Conservation (phyloP, 2,113 vertebrate species). For the Odontophorus gujanensis region DNA sequence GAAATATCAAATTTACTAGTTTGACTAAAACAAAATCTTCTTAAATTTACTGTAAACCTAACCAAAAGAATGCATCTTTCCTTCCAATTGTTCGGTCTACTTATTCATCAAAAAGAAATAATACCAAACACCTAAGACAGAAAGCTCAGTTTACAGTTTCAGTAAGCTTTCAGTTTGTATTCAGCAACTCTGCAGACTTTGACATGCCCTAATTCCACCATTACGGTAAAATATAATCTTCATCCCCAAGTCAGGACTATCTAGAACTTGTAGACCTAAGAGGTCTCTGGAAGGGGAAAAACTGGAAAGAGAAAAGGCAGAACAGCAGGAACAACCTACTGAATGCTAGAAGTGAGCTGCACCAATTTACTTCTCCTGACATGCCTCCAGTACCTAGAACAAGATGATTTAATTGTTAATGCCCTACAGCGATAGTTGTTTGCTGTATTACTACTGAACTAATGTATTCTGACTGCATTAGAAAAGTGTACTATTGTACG, state of each 20-base stretch:
- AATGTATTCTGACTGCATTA: not conserved
- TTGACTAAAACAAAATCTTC: not conserved
- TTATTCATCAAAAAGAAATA: not conserved
- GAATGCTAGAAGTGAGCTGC: not conserved
- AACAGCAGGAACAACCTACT: not conserved
- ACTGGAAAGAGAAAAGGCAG: not conserved
- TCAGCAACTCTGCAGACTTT: not conserved
- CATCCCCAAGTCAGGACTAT: not conserved
- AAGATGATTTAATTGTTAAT: not conserved
- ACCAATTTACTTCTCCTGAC: not conserved
- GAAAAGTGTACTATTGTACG: not conserved
- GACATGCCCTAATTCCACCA: rapidly evolving
- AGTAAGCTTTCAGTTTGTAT: not conserved
- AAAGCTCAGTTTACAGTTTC: not conserved
- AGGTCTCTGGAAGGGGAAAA: not conserved
- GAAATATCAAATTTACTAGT: not conserved
- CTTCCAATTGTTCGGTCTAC: not conserved
- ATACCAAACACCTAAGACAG: not conserved
- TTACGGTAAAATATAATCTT: not conserved
- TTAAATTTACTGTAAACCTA: not conserved
- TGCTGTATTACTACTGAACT: not conserved
- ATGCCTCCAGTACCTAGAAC: not conserved
- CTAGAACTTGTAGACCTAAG: not conserved
- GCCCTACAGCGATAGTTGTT: not conserved
- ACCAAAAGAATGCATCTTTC: not conserved